These are phyloP conservation scores for Drosophila ogumai DNA, from an alignment of 1,140 invertebrate species.

Conservation along the genomic window DNA sequence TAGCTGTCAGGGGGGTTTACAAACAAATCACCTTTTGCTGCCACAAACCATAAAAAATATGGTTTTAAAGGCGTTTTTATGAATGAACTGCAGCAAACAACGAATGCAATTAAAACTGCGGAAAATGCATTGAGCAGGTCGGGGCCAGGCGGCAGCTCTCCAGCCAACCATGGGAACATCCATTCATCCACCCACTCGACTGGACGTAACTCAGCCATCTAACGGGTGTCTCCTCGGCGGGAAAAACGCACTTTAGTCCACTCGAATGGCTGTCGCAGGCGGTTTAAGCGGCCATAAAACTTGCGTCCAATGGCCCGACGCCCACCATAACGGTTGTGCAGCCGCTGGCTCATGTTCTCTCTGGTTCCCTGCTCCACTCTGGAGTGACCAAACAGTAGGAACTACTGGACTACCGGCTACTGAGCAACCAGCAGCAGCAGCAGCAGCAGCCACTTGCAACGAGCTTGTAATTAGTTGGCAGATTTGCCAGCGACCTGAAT, in stretches of 20 bases:
- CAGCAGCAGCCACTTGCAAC: constrained; percentile 43
- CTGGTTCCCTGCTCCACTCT: constrained; percentile 1
- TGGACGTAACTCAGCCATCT: constrained; percentile 37
- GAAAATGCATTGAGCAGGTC: constrained; percentile 42
- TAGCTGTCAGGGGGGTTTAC: background rate
- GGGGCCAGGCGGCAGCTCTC: background rate
- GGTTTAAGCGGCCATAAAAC: constrained; percentile 42
- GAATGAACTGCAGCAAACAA: constrained; percentile 51
- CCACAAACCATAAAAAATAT: constrained; percentile 49
- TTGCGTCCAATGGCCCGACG: constrained; percentile 36
- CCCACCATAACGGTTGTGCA: constrained; percentile 38
- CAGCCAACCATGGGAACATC: constrained; percentile 25
- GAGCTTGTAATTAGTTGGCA: constrained; percentile 63
- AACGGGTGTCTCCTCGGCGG: constrained; percentile 16
- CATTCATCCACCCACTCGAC: constrained; percentile 41
- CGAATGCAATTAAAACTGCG: constrained; percentile 34
- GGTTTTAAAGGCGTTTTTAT: constrained; percentile 56
- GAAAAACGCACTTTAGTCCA: constrained; percentile 39
- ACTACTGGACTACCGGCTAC: constrained; percentile 24
- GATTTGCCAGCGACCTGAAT: constrained; percentile 67
- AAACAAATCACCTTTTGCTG: constrained; percentile 40
- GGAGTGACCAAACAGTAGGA: constrained; percentile 31
- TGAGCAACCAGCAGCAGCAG: background rate
- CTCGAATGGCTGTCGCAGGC: constrained; percentile 38
- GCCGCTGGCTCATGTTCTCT: constrained; percentile 11